A percentile compares a stretch with the other conserved stretches of the same genome.
These are phyloP conservation scores for Leptura quadrifasciata DNA, from an alignment of 2,888 invertebrate genomes.

Conservation along the genomic window DNA sequence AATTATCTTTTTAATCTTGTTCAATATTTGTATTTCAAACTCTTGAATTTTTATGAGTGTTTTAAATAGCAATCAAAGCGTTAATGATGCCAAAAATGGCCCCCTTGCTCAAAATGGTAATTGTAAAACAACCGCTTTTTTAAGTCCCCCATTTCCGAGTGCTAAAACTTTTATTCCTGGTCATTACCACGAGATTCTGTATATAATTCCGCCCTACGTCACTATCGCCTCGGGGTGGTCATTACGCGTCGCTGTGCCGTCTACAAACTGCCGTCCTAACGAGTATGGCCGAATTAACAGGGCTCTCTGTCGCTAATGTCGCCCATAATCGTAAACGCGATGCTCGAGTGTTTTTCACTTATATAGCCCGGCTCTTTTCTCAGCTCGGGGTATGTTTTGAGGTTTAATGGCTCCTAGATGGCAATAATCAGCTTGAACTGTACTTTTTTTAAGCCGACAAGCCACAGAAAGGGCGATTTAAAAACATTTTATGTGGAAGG, in stretches of 20 bases:
- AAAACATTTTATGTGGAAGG: slow-evolving; percentile 21
- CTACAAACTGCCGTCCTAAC: slow-evolving; percentile 52
- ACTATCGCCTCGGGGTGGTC: slow-evolving; percentile 45
- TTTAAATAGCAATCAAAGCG: neutral
- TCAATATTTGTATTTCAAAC: neutral
- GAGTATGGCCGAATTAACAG: slow-evolving; percentile 53
- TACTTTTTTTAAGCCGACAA: slow-evolving; percentile 25
- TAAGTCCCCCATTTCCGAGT: slow-evolving; percentile 25
- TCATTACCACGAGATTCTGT: slow-evolving; percentile 31
- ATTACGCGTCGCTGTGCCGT: slow-evolving; percentile 49
- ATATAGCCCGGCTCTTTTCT: slow-evolving; percentile 25
- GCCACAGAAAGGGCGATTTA: slow-evolving; percentile 29
- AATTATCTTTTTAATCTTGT: too few species aligned
- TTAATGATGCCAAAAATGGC: slow-evolving; percentile 1
- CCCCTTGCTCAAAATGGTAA: slow-evolving; percentile 2
- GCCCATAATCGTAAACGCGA: slow-evolving; percentile 53
- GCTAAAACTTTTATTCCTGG: slow-evolving; percentile 29
- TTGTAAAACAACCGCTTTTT: slow-evolving; percentile 15
- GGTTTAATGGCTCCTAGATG: slow-evolving; percentile 33
- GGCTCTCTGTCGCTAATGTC: slow-evolving; percentile 53
- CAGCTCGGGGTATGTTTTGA: slow-evolving; percentile 27
- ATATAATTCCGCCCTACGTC: slow-evolving; percentile 15
- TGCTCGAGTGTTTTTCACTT: slow-evolving; percentile 52
- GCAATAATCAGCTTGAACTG: slow-evolving; percentile 34
- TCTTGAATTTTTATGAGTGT: neutral